A percentile compares a stretch with the other conserved stretches of the same genome.
Conservation (phyloP, 92 coral and sea anemone species). For the Porites rus region DNA sequence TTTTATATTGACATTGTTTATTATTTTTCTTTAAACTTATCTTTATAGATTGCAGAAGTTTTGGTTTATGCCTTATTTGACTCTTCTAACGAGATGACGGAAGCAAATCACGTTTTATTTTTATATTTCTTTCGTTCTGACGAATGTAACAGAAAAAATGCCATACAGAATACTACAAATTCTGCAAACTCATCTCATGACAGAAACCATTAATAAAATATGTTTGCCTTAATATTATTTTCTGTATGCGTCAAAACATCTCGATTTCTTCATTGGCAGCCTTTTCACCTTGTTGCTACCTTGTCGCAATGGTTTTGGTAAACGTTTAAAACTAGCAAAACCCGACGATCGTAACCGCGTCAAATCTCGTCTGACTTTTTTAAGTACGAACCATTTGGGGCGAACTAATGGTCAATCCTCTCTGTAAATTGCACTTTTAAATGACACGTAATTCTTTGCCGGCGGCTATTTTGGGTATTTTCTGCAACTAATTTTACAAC, state of each 20-base stretch:
- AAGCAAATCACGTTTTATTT: not conserved
- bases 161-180: not conserved
- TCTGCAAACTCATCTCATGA: not conserved
- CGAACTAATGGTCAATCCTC: slow-evolving; percentile 5
- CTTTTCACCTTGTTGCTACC: not conserved
- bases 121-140: too few species aligned
- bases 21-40: not conserved
- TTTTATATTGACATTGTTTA: not conserved
- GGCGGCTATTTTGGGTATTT: not conserved
- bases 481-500: not conserved
- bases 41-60: not conserved
- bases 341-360: too few species aligned
- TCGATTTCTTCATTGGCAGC: not conserved
- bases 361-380: not conserved
- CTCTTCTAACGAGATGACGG: not conserved
- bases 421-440: not conserved
- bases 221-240: not conserved
- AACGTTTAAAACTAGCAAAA: not conserved
- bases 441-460: not conserved
- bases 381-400: not conserved
- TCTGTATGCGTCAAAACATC: not conserved
- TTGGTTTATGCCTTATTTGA: not conserved
- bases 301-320: too few species aligned
- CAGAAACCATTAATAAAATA: not conserved
- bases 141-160: not conserved